These are phyloP conservation scores for Tachina grossa DNA, from an alignment of 2,888 invertebrate genomes.

Conservation along the genomic window DNA sequence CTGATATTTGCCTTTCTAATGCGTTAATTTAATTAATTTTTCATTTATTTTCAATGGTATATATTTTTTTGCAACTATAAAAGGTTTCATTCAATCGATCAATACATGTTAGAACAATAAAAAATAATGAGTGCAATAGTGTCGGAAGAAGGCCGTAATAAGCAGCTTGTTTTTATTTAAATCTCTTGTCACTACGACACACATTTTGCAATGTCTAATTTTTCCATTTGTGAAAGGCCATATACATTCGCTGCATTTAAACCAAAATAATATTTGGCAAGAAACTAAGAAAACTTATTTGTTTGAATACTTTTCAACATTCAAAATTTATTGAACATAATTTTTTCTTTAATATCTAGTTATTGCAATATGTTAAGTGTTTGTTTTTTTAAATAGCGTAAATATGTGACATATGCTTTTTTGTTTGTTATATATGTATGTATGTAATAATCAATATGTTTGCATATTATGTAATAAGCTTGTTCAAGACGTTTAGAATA, in stretches of 20 bases:
- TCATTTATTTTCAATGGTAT: constrained; percentile 81
- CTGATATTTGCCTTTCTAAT: constrained; percentile 72
- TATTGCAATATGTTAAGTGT: too few species aligned
- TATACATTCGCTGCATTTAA: background rate
- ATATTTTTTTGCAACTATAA: constrained; percentile 76
- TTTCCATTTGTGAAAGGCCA: constrained; percentile 8
- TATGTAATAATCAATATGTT: constrained; percentile 7
- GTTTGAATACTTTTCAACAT: constrained; percentile 46
- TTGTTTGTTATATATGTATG: constrained; percentile 2
- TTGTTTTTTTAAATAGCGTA: constrained; percentile 4
- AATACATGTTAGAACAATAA: constrained; percentile 36
- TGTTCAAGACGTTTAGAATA: constrained; percentile 57
- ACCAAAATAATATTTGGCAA: constrained; percentile 26
- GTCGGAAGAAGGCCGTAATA: constrained; percentile 48
- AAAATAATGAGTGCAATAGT: constrained; percentile 18
- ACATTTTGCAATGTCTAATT: constrained; percentile 24
- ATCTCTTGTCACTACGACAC: constrained; percentile 42
- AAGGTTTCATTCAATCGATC: constrained; percentile 59
- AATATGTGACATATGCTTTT: constrained; percentile 14
- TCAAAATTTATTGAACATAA: constrained; percentile 60
- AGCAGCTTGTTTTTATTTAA: constrained; percentile 60
- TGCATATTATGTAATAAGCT: constrained; percentile 20
- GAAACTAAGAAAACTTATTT: constrained; percentile 56
- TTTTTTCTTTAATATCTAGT: constrained; percentile 29
- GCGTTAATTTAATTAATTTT: constrained; percentile 83